Evolutionary conservation across 2,888 invertebrate species (phyloP), one percentile per base, ranked within the genome.

Genomic region (Psylliodes chrysocephalus): DNA sequence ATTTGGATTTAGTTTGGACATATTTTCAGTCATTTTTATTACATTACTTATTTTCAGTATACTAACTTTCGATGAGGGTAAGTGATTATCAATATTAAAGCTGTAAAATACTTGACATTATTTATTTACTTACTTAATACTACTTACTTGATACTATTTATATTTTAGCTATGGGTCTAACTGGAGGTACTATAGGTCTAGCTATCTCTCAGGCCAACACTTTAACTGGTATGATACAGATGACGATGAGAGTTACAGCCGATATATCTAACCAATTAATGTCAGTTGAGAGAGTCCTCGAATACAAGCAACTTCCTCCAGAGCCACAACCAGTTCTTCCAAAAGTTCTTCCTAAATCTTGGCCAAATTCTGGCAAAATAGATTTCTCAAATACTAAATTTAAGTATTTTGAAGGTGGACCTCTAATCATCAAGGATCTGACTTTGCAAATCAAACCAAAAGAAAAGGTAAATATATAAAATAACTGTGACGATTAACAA

Each of bases 171-270:
- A 63, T 71, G 67, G 44, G 63, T 12, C 66, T 73, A 19, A 68
- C 53, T 46, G 73, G 71, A 1, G 73, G 72, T 46, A 66, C 72
- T 4, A 69, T 73, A 12, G 75, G 75, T 49, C 51, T 75, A 10
- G 75, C 74, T 12, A 69, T 75, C 7, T 71, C 74, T 5, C 75
- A 75, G 64, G 68, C 73, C 87, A 89, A 90, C 51, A 88, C 89
- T 69, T 77, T 94, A 63, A 91, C 91, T 62, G 92, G 91, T 65
- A 90, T 92, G 89, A 86, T 93, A 59, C 92, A 93, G 77, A 89
- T 91, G 82, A 91, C 91, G 2, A 89, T 93, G 71, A 86, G 92
- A 65, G 92, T 92, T 78, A 87, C 90, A 35, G 90, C 93, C 0
- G 93, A 93, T 77, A 87, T 88, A 22, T 84, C 89, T 46, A 88